Base-by-base conservation (phyloP, 2,888 invertebrate genomes). In the Ptilodon capucinus region DNA sequence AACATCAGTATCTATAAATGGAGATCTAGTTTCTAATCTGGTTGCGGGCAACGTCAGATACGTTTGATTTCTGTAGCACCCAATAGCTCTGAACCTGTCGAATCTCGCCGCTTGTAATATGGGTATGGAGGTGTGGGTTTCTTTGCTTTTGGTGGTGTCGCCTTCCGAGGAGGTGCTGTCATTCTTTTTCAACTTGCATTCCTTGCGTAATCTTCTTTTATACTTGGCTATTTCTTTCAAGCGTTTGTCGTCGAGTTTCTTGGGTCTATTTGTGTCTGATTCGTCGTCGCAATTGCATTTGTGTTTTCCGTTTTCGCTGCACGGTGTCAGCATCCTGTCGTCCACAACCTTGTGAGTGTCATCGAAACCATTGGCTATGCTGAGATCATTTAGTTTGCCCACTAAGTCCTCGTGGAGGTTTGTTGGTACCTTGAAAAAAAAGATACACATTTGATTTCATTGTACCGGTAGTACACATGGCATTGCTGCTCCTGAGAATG, bases 201-300 rank as follows among this genome's bases (percentile, higher is more conserved):
- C 91, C 59, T 92, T 91, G 14, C 90, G 68, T 60, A 89, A 63
- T 44, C 85, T 74, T 6, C 91, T 62, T 60, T 88, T 90, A 60
- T 91, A 87, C 76, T 91, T 91, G 3, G 90, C 91, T 51, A 91
- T 90, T 68, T 91, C 91, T 64, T 90, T 91, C 41, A 88, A 17
- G 18, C 90, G 64, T 36, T 79, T 62, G 43, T 91, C 91, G 61
- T 91, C 89, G 1, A 84, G 52, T 56, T 80, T 84, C 60, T 86
- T 87, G 28, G 81, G 54, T 46, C 80, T 75, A 3, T 73, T 69
- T 30, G 74, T 84, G 64, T 93, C 93, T 2, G 94, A 94, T 64
- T 95, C 95, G 28, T 95, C 94, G 63, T 94, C 93, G 70, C 95
- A 95, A 46, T 92, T 93, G 80, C 96, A 96, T 58, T 94, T 94